Evolutionary conservation across 2,888 invertebrate species (phyloP).

Genomic region (Lycaena phlaeas): DNA sequence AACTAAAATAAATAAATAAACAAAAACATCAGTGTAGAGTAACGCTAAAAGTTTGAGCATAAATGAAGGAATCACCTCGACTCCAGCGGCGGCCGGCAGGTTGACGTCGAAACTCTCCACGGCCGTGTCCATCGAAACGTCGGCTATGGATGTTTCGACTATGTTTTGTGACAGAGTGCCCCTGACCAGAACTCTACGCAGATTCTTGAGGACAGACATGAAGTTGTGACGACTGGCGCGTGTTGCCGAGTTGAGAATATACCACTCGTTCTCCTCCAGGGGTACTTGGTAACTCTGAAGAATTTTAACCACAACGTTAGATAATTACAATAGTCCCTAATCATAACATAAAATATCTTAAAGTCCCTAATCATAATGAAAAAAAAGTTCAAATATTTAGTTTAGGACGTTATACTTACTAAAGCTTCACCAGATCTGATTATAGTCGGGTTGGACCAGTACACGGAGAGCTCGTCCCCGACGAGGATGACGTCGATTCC

Average conservation of each 20-base stretch:
- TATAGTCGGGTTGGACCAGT: constrained; percentile 79
- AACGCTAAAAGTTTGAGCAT: too few species aligned
- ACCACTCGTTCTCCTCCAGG: constrained; percentile 79
- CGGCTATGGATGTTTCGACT: constrained; percentile 80
- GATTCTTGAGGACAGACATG: constrained; percentile 85
- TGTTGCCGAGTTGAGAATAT: constrained; percentile 31
- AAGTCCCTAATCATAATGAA: too few species aligned
- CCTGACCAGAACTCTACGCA: constrained; percentile 87
- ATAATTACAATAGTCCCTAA: too few species aligned
- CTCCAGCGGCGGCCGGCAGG: constrained; percentile 77
- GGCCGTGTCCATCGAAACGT: constrained; percentile 90
- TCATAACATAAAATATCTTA: too few species aligned
- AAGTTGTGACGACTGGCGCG: constrained; percentile 82
- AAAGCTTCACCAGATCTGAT: constrained; percentile 71
- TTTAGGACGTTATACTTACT: too few species aligned
- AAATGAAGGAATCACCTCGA: too few species aligned
- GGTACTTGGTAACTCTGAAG: constrained; percentile 75
- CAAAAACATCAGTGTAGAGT: too few species aligned
- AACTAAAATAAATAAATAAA: too few species aligned
- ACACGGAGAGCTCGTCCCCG: constrained; percentile 83
- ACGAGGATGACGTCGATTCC: constrained; percentile 88
- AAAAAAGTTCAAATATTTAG: too few species aligned
- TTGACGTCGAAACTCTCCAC: constrained; percentile 74
- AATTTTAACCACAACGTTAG: too few species aligned
- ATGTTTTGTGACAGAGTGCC: constrained; percentile 78